Conservation (phyloP, 2,888 invertebrate genomes). For the Steinernema carpocapsae region DNA sequence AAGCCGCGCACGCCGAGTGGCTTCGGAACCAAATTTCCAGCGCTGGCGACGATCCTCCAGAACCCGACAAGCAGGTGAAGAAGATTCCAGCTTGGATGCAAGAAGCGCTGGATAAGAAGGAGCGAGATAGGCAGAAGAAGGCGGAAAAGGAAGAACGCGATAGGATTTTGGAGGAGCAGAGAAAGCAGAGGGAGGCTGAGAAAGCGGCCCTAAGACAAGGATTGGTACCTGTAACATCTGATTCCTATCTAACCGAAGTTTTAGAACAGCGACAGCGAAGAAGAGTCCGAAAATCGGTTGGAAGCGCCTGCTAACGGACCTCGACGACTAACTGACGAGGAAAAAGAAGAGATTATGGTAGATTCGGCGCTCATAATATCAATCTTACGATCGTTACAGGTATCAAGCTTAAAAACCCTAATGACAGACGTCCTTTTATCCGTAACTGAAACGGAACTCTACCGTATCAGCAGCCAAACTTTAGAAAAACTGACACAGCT, state of each 20-base stretch:
- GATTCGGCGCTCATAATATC: too few relatives aligned
- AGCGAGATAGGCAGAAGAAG: constrained; percentile 9
- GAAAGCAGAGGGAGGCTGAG: neutral
- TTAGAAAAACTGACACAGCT: constrained; percentile 4
- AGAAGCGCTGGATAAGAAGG: constrained; percentile 16
- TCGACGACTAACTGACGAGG: neutral
- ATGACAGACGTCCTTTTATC: neutral
- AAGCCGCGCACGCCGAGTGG: constrained; percentile 13
- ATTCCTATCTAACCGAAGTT: neutral
- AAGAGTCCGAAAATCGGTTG: neutral
- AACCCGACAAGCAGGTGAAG: constrained; percentile 3
- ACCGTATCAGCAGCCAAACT: neutral
- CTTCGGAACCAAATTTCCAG: neutral
- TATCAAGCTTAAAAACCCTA: too few relatives aligned
- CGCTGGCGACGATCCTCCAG: constrained; percentile 6
- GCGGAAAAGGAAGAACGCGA: constrained; percentile 7
- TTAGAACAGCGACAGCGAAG: constrained; percentile 25
- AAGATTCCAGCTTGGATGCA: constrained; percentile 10
- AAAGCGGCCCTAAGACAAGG: constrained; percentile 10
- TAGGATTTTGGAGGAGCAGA: neutral
- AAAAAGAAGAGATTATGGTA: constrained; percentile 5
- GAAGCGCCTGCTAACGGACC: neutral
- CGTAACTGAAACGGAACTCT: neutral
- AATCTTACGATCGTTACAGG: too few relatives aligned
- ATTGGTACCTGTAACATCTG: neutral